Evolutionary conservation across 2,888 invertebrate genomes (phyloP).

Genomic region (Heteromyza rotundicornis): DNA sequence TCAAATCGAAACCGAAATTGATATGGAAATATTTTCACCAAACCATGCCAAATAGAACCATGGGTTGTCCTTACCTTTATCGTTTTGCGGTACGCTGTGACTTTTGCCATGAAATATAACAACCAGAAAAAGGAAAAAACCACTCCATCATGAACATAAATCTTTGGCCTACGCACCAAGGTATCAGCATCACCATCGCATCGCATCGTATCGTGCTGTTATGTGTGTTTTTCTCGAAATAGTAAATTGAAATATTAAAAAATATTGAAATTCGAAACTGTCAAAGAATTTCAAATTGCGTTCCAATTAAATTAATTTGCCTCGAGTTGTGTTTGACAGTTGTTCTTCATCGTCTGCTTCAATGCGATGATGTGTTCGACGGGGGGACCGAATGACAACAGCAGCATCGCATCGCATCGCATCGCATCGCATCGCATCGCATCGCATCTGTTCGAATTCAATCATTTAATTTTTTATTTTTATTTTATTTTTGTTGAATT

Average conservation of each 20-base stretch:
- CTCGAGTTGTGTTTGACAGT: constrained; percentile 12
- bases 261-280: constrained; percentile 30
- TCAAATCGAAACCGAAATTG: neutral
- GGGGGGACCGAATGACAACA: neutral
- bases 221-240: neutral
- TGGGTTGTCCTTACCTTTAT: neutral
- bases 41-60: neutral
- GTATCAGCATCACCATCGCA: neutral
- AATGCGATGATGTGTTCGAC: no score
- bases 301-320: constrained; percentile 33
- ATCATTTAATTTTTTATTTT: constrained; percentile 12
- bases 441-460: constrained; percentile 23
- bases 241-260: constrained; percentile 17
- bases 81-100: neutral
- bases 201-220: neutral
- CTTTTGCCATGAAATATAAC: neutral
- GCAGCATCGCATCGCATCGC: neutral
- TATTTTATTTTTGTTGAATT: constrained; percentile 3
- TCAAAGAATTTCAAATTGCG: constrained; percentile 25
- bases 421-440: neutral
- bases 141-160: neutral
- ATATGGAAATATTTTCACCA: neutral
- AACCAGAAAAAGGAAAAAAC: neutral
- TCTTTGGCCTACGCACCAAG: neutral
- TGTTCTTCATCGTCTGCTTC: neutral